Evolutionary conservation across 1,140 invertebrate genomes (phyloP).

Genomic region (Mercenaria mercenaria): DNA sequence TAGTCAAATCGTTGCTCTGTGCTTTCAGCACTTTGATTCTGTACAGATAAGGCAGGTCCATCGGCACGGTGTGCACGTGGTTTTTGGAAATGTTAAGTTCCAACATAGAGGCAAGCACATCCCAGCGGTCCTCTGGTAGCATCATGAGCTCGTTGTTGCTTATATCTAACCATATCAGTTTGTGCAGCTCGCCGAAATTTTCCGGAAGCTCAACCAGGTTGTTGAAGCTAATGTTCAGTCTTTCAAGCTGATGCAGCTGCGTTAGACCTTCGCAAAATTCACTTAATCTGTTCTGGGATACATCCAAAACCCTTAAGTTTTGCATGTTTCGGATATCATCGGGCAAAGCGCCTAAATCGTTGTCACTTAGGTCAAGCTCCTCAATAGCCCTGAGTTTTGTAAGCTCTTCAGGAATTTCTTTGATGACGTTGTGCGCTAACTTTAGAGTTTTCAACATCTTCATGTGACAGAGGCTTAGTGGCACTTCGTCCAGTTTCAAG

Average conservation of each 20-base stretch:
- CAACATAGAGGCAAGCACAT: slow-evolving; percentile 77
- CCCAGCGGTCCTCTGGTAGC: slow-evolving; percentile 78
- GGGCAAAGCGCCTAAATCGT: slow-evolving; percentile 76
- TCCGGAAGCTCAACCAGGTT: slow-evolving; percentile 78
- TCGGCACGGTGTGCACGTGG: slow-evolving; percentile 78
- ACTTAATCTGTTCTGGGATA: slow-evolving; percentile 79
- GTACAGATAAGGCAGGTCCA: slow-evolving; percentile 82
- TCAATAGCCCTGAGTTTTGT: slow-evolving; percentile 76
- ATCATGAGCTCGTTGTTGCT: slow-evolving; percentile 80
- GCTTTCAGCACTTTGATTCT: slow-evolving; percentile 76
- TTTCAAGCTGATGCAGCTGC: slow-evolving; percentile 75
- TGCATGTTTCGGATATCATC: slow-evolving; percentile 74
- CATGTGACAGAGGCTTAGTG: slow-evolving; percentile 72
- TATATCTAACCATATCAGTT: slow-evolving; percentile 77
- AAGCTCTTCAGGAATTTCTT: slow-evolving; percentile 76
- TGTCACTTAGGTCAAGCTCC: slow-evolving; percentile 78
- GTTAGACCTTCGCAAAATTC: slow-evolving; percentile 76
- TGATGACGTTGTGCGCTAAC: slow-evolving; percentile 78
- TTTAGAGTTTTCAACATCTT: slow-evolving; percentile 75
- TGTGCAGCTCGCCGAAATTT: slow-evolving; percentile 78
- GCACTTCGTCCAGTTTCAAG: slow-evolving; percentile 82
- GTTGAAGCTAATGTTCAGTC: slow-evolving; percentile 81
- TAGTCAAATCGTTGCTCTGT: slow-evolving; percentile 77
- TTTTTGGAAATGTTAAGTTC: slow-evolving; percentile 79
- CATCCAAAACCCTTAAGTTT: slow-evolving; percentile 74